phyloP scores from a whole-genome alignment of 2,797 vertebrate genomes.

The Chanos chanos region DNA sequence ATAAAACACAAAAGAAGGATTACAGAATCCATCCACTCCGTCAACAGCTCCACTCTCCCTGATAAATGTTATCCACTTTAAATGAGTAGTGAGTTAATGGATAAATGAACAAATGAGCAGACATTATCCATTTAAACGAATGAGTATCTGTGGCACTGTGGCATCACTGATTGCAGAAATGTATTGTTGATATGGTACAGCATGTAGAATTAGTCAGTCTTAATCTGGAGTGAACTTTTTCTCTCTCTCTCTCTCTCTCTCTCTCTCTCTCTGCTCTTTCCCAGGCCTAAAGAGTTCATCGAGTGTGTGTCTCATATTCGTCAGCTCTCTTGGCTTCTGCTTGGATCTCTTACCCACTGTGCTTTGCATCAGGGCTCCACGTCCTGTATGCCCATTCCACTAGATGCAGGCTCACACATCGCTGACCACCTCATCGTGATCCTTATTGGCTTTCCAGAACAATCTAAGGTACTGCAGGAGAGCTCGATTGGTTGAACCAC shows the following conservation, averaged over 20 bases:
- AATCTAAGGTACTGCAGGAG: conserved; percentile 88
- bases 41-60: too few species aligned
- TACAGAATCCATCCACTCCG: too few species aligned
- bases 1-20: too few species aligned
- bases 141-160: too few species aligned
- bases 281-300: conserved; percentile 97
- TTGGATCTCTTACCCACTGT: conserved; percentile 95
- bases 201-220: too few species aligned
- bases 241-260: not conserved
- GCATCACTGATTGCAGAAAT: too few species aligned
- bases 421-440: conserved; percentile 98
- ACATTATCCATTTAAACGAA: too few species aligned
- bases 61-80: too few species aligned
- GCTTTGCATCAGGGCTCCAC: conserved; percentile 91
- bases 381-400: conserved; percentile 93
- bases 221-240: not conserved
- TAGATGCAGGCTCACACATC: conserved; percentile 95
- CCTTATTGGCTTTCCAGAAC: conserved; percentile 97
- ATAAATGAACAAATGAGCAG: too few species aligned
- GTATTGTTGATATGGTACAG: too few species aligned
- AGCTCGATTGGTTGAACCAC: not conserved
- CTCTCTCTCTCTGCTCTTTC: conserved; percentile 29
- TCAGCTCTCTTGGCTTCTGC: conserved; percentile 93
- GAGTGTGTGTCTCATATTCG: conserved; percentile 98
- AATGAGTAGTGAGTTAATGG: too few species aligned